Evolutionary conservation across 2,888 invertebrate genomes (phyloP), one percentile per base, ranked within the genome.

Genomic region (Calliphora vomitoria): DNA sequence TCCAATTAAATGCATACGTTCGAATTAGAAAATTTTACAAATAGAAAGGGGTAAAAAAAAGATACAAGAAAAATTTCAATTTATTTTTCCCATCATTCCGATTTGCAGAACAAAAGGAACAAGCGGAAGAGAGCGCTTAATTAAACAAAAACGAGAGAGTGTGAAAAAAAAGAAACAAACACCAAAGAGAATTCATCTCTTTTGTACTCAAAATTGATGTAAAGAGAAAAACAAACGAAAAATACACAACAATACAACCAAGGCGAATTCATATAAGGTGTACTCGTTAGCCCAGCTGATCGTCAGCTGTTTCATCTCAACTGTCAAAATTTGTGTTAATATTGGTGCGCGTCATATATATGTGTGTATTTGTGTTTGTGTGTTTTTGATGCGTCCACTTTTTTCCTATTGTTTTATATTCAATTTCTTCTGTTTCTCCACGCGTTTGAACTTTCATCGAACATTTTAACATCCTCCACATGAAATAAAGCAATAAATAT

Each of bases 81-180:
- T 66, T 76, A 74, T 66, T 38, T 81, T 69, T 18, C 50, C 85
- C 74, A 76, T 84, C 50, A 80, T 60, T 85, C 74, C 68, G 60
- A 80, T 82, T 89, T 82, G 82, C 78, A 64, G 78, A 86, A 81
- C 81, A 84, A 78, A 85, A 88, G 71, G 76, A 86, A 86, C 38
- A 15, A 75, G 50, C 71, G 76, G 87, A 87, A 87, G 76, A 75
- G 80, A 86, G 72, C 66, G 72, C 64, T 89, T 81, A 88, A 82
- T 81, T 85, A 78, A 89, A 86, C 74, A 84, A 89, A 74, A 89
- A 89, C 35, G 82, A 89, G 87, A 81, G 81, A 74, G 76, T 71
- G 72, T 71, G 72, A 53, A 74, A 58, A n/a, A 68, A 78, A 82
- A 25, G 25, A 11, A 25, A 58, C 4, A 58, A 8, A 58, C 35